Evolutionary conservation across 2,797 vertebrate genomes (phyloP).

Genomic region (Myotis daubentonii): DNA sequence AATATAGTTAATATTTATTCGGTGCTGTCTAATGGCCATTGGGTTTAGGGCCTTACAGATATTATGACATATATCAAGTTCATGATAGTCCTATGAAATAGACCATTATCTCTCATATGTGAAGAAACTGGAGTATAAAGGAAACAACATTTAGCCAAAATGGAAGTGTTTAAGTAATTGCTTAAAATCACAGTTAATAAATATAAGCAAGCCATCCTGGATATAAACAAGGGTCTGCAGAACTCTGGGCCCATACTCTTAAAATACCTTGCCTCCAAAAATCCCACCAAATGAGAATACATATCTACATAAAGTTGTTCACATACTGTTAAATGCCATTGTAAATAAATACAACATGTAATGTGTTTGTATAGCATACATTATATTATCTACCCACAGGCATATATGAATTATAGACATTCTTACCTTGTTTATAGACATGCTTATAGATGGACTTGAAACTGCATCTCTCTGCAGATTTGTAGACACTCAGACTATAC

Average conservation of each 20-base stretch:
- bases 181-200: neutral
- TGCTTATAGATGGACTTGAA: neutral
- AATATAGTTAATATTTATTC: neutral
- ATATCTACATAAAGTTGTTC: neutral
- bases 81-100: neutral
- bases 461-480: neutral
- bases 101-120: neutral
- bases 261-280: neutral
- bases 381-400: neutral
- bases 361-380: neutral
- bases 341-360: neutral
- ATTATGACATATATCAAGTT: neutral
- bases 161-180: neutral
- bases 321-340: neutral
- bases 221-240: neutral
- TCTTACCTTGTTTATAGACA: neutral
- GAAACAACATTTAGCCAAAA: conserved; percentile 5
- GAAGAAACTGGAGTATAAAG: neutral
- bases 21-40: neutral
- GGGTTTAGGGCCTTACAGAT: neutral
- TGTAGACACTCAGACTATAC: neutral
- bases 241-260: neutral
- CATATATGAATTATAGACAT: neutral
- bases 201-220: neutral
- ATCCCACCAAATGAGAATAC: neutral